Evolutionary conservation across 2,888 invertebrate genomes (phyloP).

Genomic region (Glaucopsyche alexis): DNA sequence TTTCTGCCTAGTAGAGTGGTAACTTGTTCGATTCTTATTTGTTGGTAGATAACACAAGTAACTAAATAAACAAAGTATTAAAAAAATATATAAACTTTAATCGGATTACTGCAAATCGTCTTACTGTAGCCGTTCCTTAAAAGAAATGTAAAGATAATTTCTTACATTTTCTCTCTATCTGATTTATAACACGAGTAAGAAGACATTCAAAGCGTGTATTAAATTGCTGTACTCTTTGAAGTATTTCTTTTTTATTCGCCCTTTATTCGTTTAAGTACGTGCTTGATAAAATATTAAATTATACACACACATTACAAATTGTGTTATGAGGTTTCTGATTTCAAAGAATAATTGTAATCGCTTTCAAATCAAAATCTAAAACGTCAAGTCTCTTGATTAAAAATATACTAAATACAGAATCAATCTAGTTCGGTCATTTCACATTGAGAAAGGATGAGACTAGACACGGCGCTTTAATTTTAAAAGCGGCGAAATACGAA

Average conservation of each 20-base stretch:
- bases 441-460: no score
- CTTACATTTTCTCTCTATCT: slow-evolving; percentile 1
- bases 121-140: not conserved
- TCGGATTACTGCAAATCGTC: not conserved
- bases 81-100: no score
- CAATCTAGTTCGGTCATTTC: no score
- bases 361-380: no score
- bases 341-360: not conserved
- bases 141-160: slow-evolving; percentile 7
- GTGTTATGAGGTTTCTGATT: not conserved
- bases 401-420: no score
- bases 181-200: slow-evolving; percentile 15
- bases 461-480: no score
- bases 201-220: slow-evolving; percentile 20
- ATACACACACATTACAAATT: not conserved
- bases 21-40: no score
- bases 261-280: slow-evolving; percentile 18
- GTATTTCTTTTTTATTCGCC: slow-evolving; percentile 8
- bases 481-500: no score
- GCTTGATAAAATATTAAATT: slow-evolving; percentile 14
- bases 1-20: no score
- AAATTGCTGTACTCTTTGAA: slow-evolving; percentile 17
- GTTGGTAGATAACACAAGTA: no score
- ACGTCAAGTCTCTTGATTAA: no score
- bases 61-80: no score